Base-by-base conservation (phyloP, 2,888 invertebrate species). In the Dicranocentrus wangi region DNA sequence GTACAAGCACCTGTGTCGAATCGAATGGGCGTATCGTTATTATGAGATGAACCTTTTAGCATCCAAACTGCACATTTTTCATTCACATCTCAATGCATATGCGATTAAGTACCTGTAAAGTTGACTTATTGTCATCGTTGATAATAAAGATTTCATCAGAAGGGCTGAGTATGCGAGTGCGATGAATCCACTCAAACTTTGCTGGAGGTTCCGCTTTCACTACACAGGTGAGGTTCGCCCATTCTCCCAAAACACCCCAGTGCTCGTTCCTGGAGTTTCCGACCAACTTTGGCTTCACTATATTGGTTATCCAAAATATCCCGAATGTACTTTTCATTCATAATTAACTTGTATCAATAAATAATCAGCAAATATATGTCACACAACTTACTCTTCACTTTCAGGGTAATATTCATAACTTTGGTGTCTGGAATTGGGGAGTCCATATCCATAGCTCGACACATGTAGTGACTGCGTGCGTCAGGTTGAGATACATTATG, bases 151-250 rank as follows among this genome's bases (percentile, higher is more conserved):
- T 79, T 53, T 85, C 86, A 72, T 87, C 85, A 8, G 83, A 83
- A 43, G 82, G 80, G 28, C 42, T 68, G 13, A 87, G 80, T 7
- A 23, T 58, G 23, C 79, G 82, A 39, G 78, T 73, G 28, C 72
- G 71, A 66, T 84, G 81, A n/a, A 42, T 32, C 92, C 92, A 91
- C 65, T 89, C 89, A 85, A 91, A 91, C 65, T 88, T 89, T n/a
- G 91, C 90, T 17, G 89, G 88, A 0, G 92, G 92, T 87, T 90
- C 91, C 3, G 91, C 91, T 82, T 90, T 89, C 70, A 90, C 91
- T 87, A 90, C 89, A 88, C 93, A 93, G 15, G 91, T 91, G 79
- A 93, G 89, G 87, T 91, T 91, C 1, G 90, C 91, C 32, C 88
- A 88, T 19, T 92, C 92, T 51, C 90, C 90, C 63, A 91, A 53